These are phyloP conservation scores for Sepiola atlantica DNA, from an alignment of 2,888 invertebrate species.

Conservation along the genomic window DNA sequence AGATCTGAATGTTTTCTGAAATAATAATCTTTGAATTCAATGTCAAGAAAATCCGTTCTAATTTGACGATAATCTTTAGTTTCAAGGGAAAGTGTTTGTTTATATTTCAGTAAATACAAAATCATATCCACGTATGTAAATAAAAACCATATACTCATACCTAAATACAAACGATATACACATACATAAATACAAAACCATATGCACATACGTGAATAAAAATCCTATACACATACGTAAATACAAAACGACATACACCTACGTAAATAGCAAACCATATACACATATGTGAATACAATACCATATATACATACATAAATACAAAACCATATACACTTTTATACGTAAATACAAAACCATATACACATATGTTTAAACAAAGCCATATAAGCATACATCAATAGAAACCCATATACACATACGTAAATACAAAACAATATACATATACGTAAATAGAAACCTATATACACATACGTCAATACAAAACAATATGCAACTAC, in stretches of 20 bases:
- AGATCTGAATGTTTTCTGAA: not conserved
- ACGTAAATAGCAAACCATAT: not conserved
- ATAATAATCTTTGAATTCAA: not conserved
- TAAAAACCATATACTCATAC: not conserved
- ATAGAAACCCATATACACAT: not conserved
- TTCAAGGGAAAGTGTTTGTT: not conserved
- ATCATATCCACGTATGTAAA: not conserved
- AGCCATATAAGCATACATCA: not conserved
- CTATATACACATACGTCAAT: not conserved
- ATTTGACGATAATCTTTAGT: not conserved
- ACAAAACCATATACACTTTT: not conserved
- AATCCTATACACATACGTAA: not conserved
- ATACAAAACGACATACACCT: not conserved
- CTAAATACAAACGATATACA: not conserved
- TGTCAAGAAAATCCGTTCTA: not conserved
- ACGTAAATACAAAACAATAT: not conserved
- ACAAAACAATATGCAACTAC: not conserved
- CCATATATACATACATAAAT: not conserved
- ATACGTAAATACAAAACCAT: not conserved
- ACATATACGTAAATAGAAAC: not conserved
- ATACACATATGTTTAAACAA: not conserved
- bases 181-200: not conserved
- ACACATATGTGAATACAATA: not conserved
- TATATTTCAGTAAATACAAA: not conserved
- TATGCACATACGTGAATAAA: not conserved